Percentiles rank a stretch among this genome's conserved stretches.
phyloP scores from a whole-genome alignment of 1,140 invertebrate species.

The Myzus persicae region DNA sequence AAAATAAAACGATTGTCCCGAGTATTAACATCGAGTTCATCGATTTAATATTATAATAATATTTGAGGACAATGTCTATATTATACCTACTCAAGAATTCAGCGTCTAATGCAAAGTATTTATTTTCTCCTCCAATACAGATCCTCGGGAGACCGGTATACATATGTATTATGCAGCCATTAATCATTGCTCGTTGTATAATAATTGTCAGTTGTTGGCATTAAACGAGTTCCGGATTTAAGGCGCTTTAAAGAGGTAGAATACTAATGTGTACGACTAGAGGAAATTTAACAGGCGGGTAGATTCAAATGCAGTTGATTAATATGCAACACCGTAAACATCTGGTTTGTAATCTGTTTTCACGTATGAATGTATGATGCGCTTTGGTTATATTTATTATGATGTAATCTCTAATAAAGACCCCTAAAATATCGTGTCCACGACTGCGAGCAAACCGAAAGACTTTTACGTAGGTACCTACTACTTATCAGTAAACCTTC shows the following conservation, averaged over 20 bases:
- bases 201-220: constrained; percentile 1
- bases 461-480: not conserved
- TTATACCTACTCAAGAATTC: no score
- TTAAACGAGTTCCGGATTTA: constrained; percentile 3
- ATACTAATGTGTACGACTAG: not conserved
- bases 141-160: not conserved
- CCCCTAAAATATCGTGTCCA: not conserved
- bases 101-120: not conserved
- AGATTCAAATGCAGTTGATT: not conserved
- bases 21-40: not conserved
- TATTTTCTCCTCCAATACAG: not conserved
- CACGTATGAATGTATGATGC: not conserved
- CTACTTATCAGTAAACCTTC: not conserved
- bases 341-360: not conserved
- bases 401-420: not conserved
- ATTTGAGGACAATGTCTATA: not conserved
- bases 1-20: not conserved
- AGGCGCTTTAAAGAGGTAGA: not conserved
- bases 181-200: not conserved
- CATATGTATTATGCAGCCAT: not conserved
- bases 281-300: not conserved
- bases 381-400: not conserved
- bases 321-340: not conserved
- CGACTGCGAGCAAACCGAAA: not conserved
- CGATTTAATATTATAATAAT: not conserved